A percentile compares a stretch with the other conserved stretches of the same genome.
These are phyloP conservation scores for Gallinago media DNA, from an alignment of 2,113 vertebrate genomes.

Conservation along the genomic window DNA sequence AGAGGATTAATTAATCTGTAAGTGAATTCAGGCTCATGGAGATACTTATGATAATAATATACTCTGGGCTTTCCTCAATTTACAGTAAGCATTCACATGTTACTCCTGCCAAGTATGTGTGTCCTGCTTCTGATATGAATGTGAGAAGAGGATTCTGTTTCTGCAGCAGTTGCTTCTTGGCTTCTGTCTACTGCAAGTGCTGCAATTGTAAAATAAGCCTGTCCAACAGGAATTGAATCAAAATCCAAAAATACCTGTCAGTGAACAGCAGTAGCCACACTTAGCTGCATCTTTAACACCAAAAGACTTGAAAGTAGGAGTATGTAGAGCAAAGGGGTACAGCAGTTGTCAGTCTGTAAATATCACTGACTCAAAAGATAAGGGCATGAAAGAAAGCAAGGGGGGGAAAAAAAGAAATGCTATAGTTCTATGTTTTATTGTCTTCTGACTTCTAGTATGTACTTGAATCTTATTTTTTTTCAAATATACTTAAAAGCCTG, in stretches of 20 bases:
- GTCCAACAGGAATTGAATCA: not conserved
- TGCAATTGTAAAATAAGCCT: not conserved
- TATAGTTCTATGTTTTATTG: not conserved
- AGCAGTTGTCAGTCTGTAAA: not conserved
- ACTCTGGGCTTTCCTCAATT: not conserved
- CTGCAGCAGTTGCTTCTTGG: not conserved
- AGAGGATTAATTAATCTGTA: not conserved
- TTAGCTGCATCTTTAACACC: not conserved
- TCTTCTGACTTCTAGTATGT: not conserved
- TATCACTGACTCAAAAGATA: not conserved
- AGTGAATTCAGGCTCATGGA: not conserved
- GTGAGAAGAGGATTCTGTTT: constrained; percentile 22
- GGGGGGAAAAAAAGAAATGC: not conserved
- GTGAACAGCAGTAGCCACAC: not conserved
- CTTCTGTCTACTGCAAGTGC: not conserved
- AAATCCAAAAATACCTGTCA: not conserved
- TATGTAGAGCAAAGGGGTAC: not conserved
- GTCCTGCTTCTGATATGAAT: not conserved
- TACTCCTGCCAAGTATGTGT: not conserved
- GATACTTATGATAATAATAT: not conserved
- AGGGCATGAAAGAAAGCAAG: not conserved
- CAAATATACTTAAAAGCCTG: not conserved
- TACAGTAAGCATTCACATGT: not conserved
- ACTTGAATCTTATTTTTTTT: not conserved
- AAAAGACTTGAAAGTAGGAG: not conserved